Evolutionary conservation across 2,797 vertebrate genomes (phyloP).

Genomic region (Platalea minor): DNA sequence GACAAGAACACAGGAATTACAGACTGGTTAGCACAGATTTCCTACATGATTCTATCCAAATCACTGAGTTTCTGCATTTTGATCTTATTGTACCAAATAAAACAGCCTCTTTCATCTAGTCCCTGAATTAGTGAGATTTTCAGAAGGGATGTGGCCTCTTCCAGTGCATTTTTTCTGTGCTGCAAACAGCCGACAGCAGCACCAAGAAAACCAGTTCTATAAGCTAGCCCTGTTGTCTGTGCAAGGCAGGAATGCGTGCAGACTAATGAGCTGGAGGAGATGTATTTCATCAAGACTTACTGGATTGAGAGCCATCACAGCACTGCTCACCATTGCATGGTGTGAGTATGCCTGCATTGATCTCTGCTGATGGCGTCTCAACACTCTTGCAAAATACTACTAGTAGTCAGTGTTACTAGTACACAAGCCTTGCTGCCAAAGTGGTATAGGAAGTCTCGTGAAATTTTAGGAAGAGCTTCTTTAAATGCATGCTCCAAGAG

Average conservation of each 20-base stretch:
- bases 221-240: accelerated
- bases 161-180: background rate
- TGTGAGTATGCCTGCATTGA: accelerated
- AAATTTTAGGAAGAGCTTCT: background rate
- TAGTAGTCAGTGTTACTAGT: too few relatives aligned
- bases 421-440: accelerated
- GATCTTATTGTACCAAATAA: background rate
- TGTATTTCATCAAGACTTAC: background rate
- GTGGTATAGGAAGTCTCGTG: accelerated
- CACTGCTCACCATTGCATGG: background rate
- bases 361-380: background rate
- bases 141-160: background rate
- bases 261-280: background rate
- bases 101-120: background rate
- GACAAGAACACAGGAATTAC: background rate
- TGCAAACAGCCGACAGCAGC: background rate
- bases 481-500: background rate
- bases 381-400: background rate
- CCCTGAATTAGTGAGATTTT: background rate
- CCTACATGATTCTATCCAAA: background rate
- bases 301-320: background rate
- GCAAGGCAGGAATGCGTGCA: accelerated
- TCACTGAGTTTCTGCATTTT: background rate
- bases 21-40: background rate
- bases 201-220: background rate